Evolutionary conservation across 2,113 vertebrate genomes (phyloP), one percentile per base, ranked within the genome.

Genomic region (Bujurquina vittata): DNA sequence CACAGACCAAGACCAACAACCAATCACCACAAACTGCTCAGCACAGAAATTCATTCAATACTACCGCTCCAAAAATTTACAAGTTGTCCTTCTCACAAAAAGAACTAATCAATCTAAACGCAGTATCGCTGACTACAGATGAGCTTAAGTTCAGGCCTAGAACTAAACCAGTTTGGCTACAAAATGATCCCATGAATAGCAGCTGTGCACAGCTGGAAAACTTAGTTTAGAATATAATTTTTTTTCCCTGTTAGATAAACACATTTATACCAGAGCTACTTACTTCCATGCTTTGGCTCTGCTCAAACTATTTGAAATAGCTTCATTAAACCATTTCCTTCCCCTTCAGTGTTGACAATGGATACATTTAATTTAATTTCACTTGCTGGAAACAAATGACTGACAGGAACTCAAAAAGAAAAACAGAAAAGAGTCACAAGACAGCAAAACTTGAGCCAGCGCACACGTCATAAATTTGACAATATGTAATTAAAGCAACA

Each of bases 381-480:
- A 67, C 74, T 80, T 7, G 59, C 73, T 59, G 78, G 79, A 85
- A 84, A 77, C 81, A 80, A 91, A 84, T 63, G 80, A 77, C 52
- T 84, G 89, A 91, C 88, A 69, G 77, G 46, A 74, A 75, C 65
- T 88, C 85, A 86, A 89, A 92, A 80, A 87, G 22, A 85, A 89
- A 83, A 86, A 91, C 81, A 88, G 75, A 80, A 69, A 79, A 92
- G 93, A 84, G 85, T 90, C 65, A 78, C 56, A 80, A 90, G 77
- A 67, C 84, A 77, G 90, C 89, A 87, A 61, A 93, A 87, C 92
- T 80, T 46, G 80, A 91, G 90, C 87, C 35, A 5, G 62, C 84
- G 69, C 80, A 85, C 94, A 94, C 90, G 63, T 94, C 87, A 90
- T 95, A 94, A 93, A 95, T 95, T 81, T 86, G 89, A 93, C 84